Percentiles rank a stretch among this genome's conserved stretches.
Evolutionary conservation across 2,113 vertebrate genomes (phyloP).

Genomic region (Lagopus muta): DNA sequence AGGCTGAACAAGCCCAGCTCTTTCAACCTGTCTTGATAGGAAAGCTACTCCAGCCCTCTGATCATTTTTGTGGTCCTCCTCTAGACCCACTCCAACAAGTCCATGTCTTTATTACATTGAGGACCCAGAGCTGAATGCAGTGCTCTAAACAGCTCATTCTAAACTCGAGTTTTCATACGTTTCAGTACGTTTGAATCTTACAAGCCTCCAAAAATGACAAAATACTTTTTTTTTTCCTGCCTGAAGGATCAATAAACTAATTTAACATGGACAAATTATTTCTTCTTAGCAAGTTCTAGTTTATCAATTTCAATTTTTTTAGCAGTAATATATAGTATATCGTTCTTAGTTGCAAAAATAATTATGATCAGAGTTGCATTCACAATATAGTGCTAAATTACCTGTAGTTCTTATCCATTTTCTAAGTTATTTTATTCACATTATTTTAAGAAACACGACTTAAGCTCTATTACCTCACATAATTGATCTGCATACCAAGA

Average conservation of each 20-base stretch:
- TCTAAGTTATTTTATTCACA: constrained; percentile 57
- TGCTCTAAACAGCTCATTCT: neutral
- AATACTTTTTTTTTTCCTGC: neutral
- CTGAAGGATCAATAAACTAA: constrained; percentile 28
- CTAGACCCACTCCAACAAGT: neutral
- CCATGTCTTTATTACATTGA: neutral
- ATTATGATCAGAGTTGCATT: constrained; percentile 16
- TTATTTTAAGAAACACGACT: constrained; percentile 49
- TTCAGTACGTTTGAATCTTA: neutral
- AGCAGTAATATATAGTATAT: constrained; percentile 39
- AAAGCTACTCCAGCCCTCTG: neutral
- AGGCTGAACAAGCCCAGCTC: neutral
- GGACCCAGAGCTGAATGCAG: neutral
- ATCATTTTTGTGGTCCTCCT: neutral
- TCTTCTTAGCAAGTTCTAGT: constrained; percentile 13
- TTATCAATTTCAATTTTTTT: constrained; percentile 48
- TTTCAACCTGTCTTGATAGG: neutral
- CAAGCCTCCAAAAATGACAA: constrained; percentile 5
- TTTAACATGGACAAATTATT: constrained; percentile 10
- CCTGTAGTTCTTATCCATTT: constrained; percentile 2
- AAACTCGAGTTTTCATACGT: neutral
- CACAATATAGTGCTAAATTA: constrained; percentile 40
- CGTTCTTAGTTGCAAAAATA: constrained; percentile 59
- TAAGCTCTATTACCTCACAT: constrained; percentile 30
- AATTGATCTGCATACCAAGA: constrained; percentile 42